Conservation (phyloP, 1,140 invertebrate genomes). For the Drosophila jambulina region DNA sequence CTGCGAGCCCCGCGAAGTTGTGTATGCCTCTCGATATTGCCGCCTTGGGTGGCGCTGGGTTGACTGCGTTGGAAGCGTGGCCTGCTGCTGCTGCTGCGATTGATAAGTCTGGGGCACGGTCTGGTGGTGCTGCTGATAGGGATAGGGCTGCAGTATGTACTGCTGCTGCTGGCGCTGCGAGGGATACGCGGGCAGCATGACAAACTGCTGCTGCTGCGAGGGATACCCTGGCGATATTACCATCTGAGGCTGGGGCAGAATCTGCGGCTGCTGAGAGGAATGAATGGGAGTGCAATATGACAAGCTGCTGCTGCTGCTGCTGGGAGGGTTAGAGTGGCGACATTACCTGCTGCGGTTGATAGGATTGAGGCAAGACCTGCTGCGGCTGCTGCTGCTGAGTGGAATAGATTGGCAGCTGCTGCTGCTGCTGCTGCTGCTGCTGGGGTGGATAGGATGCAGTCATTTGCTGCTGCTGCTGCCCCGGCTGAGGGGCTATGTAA, state of each 20-base stretch:
- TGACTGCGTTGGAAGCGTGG: not conserved
- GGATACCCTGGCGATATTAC: not conserved
- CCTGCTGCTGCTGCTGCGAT: not conserved
- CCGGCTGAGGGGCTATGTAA: too few species aligned
- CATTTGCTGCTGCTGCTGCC: not conserved
- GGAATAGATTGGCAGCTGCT: not conserved
- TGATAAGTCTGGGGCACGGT: not conserved
- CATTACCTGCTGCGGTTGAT: not conserved
- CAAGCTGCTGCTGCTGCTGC: not conserved
- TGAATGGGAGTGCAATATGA: not conserved
- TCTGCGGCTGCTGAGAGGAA: not conserved
- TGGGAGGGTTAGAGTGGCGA: not conserved
- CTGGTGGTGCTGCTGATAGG: not conserved
- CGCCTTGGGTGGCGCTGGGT: not conserved
- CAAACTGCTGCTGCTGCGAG: not conserved
- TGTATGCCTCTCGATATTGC: too few species aligned
- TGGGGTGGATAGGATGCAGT: not conserved
- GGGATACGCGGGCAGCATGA: not conserved
- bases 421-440: not conserved
- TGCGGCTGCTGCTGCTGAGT: not conserved
- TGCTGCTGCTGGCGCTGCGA: not conserved
- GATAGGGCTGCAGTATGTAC: not conserved
- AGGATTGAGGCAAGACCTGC: not conserved
- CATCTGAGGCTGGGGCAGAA: not conserved
- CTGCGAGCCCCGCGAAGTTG: not conserved